These are phyloP conservation scores for Chrysaora quinquecirrha DNA, from an alignment of 30 jellyfish, hydroid and myxozoan genomes.

Conservation along the genomic window DNA sequence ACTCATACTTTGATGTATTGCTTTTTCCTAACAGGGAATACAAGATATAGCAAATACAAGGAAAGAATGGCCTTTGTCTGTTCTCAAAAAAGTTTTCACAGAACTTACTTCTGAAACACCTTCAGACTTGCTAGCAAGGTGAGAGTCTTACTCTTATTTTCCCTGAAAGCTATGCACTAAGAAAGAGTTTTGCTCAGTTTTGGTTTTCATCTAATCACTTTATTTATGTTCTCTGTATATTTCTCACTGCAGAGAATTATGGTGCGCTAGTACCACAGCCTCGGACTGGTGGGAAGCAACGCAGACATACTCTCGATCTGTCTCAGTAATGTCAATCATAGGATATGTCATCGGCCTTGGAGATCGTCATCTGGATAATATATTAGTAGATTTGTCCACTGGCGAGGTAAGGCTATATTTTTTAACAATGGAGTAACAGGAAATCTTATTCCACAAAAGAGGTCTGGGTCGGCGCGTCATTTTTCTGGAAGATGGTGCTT, in stretches of 20 bases:
- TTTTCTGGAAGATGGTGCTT: too few species aligned
- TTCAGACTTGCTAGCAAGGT: conserved; percentile 88
- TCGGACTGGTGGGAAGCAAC: conserved; percentile 98
- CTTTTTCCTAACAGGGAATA: too few species aligned
- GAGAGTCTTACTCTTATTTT: background rate
- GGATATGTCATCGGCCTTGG: conserved; percentile 98
- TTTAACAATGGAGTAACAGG: too few species aligned
- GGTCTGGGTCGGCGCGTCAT: too few species aligned
- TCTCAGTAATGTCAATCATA: conserved; percentile 97
- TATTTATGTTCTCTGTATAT: too few species aligned
- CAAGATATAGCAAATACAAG: conserved; percentile 62
- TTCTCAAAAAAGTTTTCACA: conserved; percentile 67
- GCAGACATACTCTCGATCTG: conserved; percentile 89
- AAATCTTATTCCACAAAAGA: too few species aligned
- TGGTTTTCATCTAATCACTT: too few species aligned
- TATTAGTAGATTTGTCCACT: conserved; percentile 87
- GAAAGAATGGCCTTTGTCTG: conserved; percentile 93
- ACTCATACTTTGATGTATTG: too few species aligned
- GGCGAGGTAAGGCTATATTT: conserved; percentile 79
- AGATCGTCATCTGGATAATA: conserved; percentile 97
- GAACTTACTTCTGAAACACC: conserved; percentile 93
- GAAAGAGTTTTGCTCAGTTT: too few species aligned
- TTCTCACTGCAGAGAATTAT: conserved; percentile 87
- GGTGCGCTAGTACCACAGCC: conserved; percentile 96
- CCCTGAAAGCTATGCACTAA: too few species aligned